A percentile compares a stretch with the other conserved stretches of the same genome.
Evolutionary conservation across 1,140 invertebrate genomes (phyloP).

Genomic region (Sarcophaga peregrina): DNA sequence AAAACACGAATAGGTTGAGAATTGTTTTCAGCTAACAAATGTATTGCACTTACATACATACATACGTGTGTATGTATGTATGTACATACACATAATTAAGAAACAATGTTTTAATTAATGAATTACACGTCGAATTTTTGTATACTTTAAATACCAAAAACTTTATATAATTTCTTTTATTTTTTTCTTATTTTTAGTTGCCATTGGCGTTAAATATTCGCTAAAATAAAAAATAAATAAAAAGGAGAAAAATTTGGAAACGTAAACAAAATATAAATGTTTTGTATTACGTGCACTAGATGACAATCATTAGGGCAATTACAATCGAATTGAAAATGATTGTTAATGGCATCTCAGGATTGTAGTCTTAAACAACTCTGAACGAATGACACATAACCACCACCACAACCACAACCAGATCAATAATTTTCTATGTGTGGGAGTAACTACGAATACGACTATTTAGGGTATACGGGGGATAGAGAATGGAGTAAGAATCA

Average conservation of each 20-base stretch:
- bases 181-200: too few relatives aligned
- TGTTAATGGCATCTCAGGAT: slow-evolving; percentile 5
- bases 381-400: neutral
- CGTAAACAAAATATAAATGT: neutral
- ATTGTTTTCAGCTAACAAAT: too few relatives aligned
- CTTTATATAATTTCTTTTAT: too few relatives aligned
- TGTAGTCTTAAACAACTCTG: neutral
- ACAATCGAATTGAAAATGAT: slow-evolving; percentile 23
- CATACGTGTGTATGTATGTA: too few relatives aligned
- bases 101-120: too few relatives aligned
- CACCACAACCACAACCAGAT: neutral
- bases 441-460: neutral
- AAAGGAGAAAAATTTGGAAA: slow-evolving; percentile 1
- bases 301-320: neutral
- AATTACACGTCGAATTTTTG: too few relatives aligned
- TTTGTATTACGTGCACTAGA: slow-evolving; percentile 5
- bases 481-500: neutral
- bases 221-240: neutral
- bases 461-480: too few relatives aligned
- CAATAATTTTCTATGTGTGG: neutral
- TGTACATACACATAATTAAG: too few relatives aligned
- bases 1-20: too few relatives aligned
- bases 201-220: too few relatives aligned
- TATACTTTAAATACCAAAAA: too few relatives aligned
- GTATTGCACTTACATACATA: too few relatives aligned